These are phyloP conservation scores for Antheraea yamamai DNA, from an alignment of 2,888 invertebrate genomes.

Conservation along the genomic window DNA sequence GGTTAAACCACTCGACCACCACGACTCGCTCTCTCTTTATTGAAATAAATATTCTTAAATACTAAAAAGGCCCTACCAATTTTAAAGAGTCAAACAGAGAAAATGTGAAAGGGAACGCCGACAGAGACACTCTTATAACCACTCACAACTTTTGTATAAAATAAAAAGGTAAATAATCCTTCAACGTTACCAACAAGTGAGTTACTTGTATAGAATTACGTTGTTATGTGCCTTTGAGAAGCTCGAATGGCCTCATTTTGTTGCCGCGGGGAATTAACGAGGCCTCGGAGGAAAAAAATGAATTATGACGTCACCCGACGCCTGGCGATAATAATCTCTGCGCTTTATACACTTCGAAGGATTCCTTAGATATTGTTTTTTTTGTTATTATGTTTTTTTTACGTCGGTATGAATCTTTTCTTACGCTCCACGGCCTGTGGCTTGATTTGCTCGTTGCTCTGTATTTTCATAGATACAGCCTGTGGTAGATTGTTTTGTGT, in stretches of 20 bases:
- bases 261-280: conserved; percentile 52
- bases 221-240: conserved; percentile 48
- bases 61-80: not conserved
- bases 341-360: conserved; percentile 51
- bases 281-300: conserved; percentile 50
- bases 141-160: not conserved
- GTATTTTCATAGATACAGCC: not conserved
- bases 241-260: conserved; percentile 58
- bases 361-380: conserved; percentile 47
- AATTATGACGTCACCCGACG: conserved; percentile 60
- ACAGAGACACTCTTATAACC: not conserved
- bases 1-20: too few relatives aligned
- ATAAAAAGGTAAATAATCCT: conserved; percentile 19
- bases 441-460: conserved; percentile 1
- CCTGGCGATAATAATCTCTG: conserved; percentile 53
- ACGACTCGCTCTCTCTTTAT: not conserved
- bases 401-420: not conserved
- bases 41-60: not conserved
- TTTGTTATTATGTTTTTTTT: conserved; percentile 28
- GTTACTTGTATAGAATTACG: conserved; percentile 48
- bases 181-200: conserved; percentile 36
- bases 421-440: not conserved
- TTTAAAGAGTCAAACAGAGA: not conserved
- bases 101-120: not conserved
- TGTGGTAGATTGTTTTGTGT: not conserved